phyloP scores from a whole-genome alignment of 2,888 invertebrate species.

The Athetis lepigone region DNA sequence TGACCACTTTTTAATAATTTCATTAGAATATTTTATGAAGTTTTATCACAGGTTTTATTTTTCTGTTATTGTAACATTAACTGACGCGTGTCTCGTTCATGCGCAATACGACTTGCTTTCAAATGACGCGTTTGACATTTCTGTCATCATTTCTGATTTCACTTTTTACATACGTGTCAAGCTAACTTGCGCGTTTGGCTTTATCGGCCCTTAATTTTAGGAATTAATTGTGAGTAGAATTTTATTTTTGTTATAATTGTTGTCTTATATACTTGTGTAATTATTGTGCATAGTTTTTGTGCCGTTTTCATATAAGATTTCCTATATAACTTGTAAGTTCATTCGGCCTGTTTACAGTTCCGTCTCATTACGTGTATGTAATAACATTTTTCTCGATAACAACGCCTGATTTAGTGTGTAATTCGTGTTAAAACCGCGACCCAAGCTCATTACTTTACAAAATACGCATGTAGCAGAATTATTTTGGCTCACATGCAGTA shows the following conservation, averaged over 20 bases:
- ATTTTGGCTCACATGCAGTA: constrained; percentile 33
- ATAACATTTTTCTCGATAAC: constrained; percentile 63
- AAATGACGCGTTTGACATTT: constrained; percentile 78
- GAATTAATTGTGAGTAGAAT: constrained; percentile 85
- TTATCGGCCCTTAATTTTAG: constrained; percentile 86
- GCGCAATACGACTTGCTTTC: constrained; percentile 65
- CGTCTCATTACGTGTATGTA: constrained; percentile 58
- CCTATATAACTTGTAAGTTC: constrained; percentile 21
- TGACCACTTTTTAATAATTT: neutral
- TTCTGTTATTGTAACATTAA: constrained; percentile 63
- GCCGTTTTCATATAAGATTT: constrained; percentile 37
- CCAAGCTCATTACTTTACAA: constrained; percentile 46
- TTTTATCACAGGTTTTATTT: constrained; percentile 1
- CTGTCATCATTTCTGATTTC: constrained; percentile 70
- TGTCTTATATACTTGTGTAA: constrained; percentile 31
- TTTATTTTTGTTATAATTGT: constrained; percentile 54
- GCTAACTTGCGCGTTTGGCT: constrained; percentile 84
- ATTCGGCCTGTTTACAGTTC: constrained; percentile 59
- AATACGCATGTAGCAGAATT: constrained; percentile 33
- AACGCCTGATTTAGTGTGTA: constrained; percentile 69
- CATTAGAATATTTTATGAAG: neutral
- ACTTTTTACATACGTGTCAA: constrained; percentile 90
- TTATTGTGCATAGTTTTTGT: constrained; percentile 26
- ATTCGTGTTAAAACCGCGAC: constrained; percentile 57
- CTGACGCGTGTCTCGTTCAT: constrained; percentile 73